A percentile compares a stretch with the other conserved stretches of the same genome.
Evolutionary conservation across 2,797 vertebrate genomes (phyloP).

Genomic region (Poecile montanus): DNA sequence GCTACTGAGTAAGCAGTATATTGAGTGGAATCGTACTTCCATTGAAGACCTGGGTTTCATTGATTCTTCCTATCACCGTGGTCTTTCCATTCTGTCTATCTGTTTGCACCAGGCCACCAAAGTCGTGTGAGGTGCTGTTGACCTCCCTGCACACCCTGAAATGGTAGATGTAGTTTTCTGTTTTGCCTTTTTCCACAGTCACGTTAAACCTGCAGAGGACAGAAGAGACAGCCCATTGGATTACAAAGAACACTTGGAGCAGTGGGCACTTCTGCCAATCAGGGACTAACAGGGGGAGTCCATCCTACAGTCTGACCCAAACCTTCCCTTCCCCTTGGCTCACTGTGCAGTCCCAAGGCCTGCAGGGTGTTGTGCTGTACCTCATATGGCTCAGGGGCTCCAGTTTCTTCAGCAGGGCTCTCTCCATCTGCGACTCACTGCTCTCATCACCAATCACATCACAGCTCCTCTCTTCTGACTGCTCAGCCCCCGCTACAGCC

Average conservation of each 20-base stretch:
- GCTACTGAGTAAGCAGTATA: not conserved
- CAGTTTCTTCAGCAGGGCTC: conserved; percentile 73
- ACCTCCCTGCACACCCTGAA: conserved; percentile 90
- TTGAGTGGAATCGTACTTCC: conserved; percentile 83
- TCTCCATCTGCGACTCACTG: conserved; percentile 72
- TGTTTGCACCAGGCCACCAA: conserved; percentile 83
- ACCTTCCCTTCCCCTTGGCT: not conserved
- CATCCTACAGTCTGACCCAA: not conserved
- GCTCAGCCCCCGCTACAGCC: not conserved
- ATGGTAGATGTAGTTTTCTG: conserved; percentile 80
- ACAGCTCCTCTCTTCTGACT: conserved; percentile 68
- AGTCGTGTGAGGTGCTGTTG: conserved; percentile 59
- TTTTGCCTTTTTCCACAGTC: not conserved
- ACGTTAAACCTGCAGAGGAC: conserved; percentile 42
- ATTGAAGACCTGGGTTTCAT: conserved; percentile 79
- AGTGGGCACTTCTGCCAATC: not conserved
- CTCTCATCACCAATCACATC: conserved; percentile 74
- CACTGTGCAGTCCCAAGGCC: not conserved
- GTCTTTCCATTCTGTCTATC: conserved; percentile 22
- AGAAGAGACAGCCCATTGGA: not conserved
- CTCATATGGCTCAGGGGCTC: conserved; percentile 72
- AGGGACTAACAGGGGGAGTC: not conserved
- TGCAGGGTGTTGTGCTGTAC: conserved; percentile 30
- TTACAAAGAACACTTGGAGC: not conserved
- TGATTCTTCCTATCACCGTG: conserved; percentile 83